These are phyloP conservation scores for Urosaurus nigricauda DNA, from an alignment of 2,797 vertebrate species.

Conservation along the genomic window DNA sequence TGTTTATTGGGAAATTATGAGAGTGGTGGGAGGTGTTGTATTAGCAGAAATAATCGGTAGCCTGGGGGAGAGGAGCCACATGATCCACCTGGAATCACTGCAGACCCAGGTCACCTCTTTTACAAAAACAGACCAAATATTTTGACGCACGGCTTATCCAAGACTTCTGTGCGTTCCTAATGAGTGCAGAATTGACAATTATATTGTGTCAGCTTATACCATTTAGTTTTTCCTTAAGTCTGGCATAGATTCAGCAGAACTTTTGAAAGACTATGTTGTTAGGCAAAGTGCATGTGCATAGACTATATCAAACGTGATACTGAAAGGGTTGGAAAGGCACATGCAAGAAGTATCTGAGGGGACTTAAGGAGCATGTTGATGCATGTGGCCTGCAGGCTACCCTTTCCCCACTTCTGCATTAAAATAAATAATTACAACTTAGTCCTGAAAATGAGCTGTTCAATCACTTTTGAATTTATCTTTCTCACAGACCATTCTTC, in stretches of 20 bases:
- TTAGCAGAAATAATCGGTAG: no score
- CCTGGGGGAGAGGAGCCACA: neutral
- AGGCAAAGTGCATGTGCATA: neutral
- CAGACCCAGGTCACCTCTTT: neutral
- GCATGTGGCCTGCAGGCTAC: no score
- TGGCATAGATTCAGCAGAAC: neutral
- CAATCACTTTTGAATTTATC: conserved; percentile 14
- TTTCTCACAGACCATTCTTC: conserved; percentile 20
- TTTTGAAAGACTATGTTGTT: neutral
- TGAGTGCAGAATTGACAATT: neutral
- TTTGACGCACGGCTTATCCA: neutral
- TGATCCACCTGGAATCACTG: neutral
- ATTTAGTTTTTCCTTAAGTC: neutral
- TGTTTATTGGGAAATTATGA: no score
- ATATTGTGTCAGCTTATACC: neutral
- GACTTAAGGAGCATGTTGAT: no score
- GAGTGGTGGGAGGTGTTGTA: no score
- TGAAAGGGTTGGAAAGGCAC: neutral
- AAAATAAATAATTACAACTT: neutral
- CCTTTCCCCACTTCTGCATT: neutral
- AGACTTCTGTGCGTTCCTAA: neutral
- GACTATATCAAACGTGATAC: neutral
- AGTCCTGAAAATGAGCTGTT: conserved; percentile 26
- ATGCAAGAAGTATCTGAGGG: neutral
- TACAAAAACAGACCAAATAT: neutral